phyloP scores from a whole-genome alignment of 35 echinoderm and acorn worm genomes.

The Eucidaris tribuloides region DNA sequence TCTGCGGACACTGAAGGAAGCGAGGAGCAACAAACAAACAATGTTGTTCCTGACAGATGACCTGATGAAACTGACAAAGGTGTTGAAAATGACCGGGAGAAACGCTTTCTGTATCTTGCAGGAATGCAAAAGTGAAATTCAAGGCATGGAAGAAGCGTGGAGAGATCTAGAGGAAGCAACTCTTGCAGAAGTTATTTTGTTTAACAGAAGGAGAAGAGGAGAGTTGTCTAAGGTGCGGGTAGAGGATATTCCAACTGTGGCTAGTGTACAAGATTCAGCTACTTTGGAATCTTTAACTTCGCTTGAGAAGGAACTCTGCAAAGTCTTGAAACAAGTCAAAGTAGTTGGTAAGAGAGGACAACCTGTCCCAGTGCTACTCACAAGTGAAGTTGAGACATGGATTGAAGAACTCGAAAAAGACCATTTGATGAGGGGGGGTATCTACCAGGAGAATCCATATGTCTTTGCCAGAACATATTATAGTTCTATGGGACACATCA shows the following conservation, averaged over 20 bases:
- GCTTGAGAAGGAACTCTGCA: not conserved
- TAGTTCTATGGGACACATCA: not conserved
- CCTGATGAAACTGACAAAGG: too few species aligned
- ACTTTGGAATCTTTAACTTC: not conserved
- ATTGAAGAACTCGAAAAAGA: not conserved
- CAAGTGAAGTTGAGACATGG: not conserved
- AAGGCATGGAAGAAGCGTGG: too few species aligned
- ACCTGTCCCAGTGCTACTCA: conserved; percentile 9
- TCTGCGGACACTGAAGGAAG: not conserved
- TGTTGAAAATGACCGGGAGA: too few species aligned
- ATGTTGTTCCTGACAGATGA: not conserved
- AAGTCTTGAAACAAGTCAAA: too few species aligned
- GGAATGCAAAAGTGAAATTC: too few species aligned
- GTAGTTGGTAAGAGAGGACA: too few species aligned
- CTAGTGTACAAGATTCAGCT: not conserved
- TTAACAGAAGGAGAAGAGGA: conserved; percentile 19
- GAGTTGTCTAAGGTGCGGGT: not conserved
- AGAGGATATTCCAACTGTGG: not conserved
- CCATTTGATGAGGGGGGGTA: not conserved
- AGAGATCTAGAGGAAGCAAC: too few species aligned
- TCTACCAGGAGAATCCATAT: not conserved
- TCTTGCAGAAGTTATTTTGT: conserved; percentile 1
- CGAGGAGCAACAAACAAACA: not conserved
- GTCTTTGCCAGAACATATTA: too few species aligned
- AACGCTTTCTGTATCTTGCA: too few species aligned